These are phyloP conservation scores for Dysmachus trigonus DNA, from an alignment of 2,888 invertebrate species.

Conservation along the genomic window DNA sequence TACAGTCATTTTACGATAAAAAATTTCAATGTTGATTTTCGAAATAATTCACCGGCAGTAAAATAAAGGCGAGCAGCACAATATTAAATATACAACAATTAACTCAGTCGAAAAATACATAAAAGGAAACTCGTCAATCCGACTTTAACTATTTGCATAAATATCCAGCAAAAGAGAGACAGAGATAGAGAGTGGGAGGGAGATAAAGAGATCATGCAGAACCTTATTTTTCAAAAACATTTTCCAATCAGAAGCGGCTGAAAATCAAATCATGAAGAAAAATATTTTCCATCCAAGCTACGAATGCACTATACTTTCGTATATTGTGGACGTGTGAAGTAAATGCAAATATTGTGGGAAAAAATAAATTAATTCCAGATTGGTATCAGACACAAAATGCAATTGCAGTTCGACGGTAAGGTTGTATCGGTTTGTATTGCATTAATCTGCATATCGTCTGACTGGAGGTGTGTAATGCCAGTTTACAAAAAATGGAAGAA, in stretches of 20 bases:
- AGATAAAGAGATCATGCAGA: neutral
- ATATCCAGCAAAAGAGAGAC: neutral
- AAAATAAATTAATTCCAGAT: neutral
- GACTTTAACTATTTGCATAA: neutral
- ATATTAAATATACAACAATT: neutral
- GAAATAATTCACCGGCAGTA: neutral
- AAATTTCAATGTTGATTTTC: neutral
- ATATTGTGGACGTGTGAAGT: neutral
- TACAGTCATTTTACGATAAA: neutral
- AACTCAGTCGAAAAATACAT: neutral
- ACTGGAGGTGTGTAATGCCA: neutral
- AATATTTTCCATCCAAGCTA: neutral
- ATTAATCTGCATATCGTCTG: neutral
- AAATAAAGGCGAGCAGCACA: constrained; percentile 5
- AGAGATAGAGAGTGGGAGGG: neutral
- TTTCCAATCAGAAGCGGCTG: neutral
- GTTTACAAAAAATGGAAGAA: neutral
- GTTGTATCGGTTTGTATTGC: neutral
- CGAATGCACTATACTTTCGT: neutral
- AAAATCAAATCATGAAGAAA: neutral
- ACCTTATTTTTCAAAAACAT: neutral
- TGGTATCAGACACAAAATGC: neutral
- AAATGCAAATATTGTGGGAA: neutral
- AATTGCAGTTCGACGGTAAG: neutral
- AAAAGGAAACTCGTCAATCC: neutral